Conservation (phyloP, 2,113 vertebrate species). For the Labeo catla region DNA sequence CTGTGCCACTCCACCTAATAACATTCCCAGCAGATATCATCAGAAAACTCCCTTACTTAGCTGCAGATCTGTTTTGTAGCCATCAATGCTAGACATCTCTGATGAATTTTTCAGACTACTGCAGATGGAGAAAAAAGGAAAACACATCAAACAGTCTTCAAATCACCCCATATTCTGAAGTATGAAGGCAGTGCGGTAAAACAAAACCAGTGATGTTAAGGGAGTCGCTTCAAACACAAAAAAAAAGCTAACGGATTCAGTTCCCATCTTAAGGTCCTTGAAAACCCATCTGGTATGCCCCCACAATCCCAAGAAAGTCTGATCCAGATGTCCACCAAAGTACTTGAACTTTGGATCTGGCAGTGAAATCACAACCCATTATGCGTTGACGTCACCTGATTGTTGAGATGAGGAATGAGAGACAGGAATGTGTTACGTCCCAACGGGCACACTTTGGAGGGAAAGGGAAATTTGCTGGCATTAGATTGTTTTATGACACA, state of each 20-base stretch:
- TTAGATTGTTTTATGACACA: slow-evolving; percentile 1
- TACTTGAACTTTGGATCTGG: slow-evolving; percentile 12
- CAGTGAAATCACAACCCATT: slow-evolving; percentile 13
- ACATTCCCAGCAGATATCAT: slow-evolving; percentile 30
- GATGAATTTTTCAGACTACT: slow-evolving; percentile 31
- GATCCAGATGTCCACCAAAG: slow-evolving; percentile 37
- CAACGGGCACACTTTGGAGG: background rate
- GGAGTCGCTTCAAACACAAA: background rate
- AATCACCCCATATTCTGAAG: background rate
- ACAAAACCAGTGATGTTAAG: slow-evolving; percentile 10
- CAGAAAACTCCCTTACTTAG: background rate
- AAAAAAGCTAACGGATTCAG: background rate
- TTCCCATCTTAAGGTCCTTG: slow-evolving; percentile 24
- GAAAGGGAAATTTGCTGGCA: background rate
- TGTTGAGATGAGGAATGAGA: slow-evolving; percentile 24
- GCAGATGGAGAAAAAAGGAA: background rate
- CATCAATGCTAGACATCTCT: slow-evolving; percentile 23
- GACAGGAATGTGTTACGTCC: slow-evolving; percentile 26
- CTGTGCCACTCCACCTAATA: background rate
- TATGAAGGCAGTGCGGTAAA: background rate
- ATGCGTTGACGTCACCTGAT: slow-evolving; percentile 21
- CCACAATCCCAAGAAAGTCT: background rate
- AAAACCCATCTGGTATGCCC: slow-evolving; percentile 35
- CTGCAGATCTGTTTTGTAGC: slow-evolving; percentile 9
- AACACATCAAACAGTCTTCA: background rate